These are phyloP conservation scores for Otolemur garnettii DNA, from an alignment of 2,113 vertebrate species.

Conservation along the genomic window DNA sequence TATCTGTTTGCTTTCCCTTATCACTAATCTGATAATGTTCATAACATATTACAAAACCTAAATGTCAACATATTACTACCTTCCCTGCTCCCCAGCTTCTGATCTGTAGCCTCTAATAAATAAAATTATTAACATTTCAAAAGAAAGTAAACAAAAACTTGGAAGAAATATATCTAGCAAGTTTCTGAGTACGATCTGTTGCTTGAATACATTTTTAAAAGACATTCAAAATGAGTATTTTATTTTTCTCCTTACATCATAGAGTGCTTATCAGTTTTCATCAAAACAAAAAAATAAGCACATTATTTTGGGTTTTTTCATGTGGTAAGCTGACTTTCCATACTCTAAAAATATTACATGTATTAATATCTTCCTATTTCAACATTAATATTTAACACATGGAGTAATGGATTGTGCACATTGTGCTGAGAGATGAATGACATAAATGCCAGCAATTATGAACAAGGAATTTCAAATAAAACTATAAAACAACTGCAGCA, in stretches of 20 bases:
- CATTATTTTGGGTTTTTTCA: not conserved
- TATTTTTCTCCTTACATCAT: not conserved
- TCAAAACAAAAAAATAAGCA: slow-evolving; percentile 18
- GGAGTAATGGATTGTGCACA: slow-evolving; percentile 24
- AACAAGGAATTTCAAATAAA: slow-evolving; percentile 69
- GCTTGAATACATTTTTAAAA: not conserved
- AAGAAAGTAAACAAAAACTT: slow-evolving; percentile 30
- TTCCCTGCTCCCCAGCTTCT: not conserved
- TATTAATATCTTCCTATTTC: not conserved
- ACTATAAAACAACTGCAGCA: slow-evolving; percentile 58
- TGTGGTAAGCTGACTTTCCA: not conserved
- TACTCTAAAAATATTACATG: slow-evolving; percentile 54
- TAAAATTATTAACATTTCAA: slow-evolving; percentile 31
- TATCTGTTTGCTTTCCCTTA: not conserved
- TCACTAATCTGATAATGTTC: slow-evolving; percentile 28
- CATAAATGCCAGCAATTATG: slow-evolving; percentile 60
- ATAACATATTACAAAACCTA: not conserved
- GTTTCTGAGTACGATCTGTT: slow-evolving; percentile 43
- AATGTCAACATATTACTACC: not conserved
- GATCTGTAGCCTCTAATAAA: not conserved
- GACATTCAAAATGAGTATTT: not conserved
- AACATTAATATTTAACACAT: slow-evolving; percentile 57
- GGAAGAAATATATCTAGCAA: not conserved
- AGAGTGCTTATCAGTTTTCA: slow-evolving; percentile 19
- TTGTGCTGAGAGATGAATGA: slow-evolving; percentile 8